A percentile compares a stretch with the other conserved stretches of the same genome.
phyloP scores from a whole-genome alignment of 2,888 invertebrate genomes.

The Pharmacophagus antenor region DNA sequence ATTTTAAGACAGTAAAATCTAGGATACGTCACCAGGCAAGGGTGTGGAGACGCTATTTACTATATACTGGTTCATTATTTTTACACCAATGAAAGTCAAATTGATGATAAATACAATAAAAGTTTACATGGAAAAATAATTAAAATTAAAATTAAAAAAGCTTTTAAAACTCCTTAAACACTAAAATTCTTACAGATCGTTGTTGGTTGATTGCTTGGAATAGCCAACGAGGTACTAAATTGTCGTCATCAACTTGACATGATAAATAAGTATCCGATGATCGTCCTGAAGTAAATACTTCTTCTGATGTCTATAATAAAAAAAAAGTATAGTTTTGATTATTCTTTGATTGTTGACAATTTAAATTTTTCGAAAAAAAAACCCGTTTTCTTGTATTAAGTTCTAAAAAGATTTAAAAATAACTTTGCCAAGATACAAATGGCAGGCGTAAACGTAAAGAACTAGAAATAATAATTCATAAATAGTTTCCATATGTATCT shows the following conservation, averaged over 20 bases:
- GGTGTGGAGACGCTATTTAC: too few relatives aligned
- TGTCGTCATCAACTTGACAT: slow-evolving; percentile 59
- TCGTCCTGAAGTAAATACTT: slow-evolving; percentile 61
- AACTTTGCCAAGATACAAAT: too few relatives aligned
- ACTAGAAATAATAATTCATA: too few relatives aligned
- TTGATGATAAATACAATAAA: not conserved
- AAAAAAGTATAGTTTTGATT: slow-evolving; percentile 3
- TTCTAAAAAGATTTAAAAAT: too few relatives aligned
- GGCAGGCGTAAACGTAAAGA: too few relatives aligned
- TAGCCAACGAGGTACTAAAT: slow-evolving; percentile 66
- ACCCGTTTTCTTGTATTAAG: not conserved
- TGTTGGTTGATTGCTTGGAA: slow-evolving; percentile 64
- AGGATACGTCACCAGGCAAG: too few relatives aligned
- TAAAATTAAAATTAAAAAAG: not conserved
- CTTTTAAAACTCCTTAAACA: not conserved
- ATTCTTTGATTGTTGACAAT: slow-evolving; percentile 6
- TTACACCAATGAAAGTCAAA: not conserved
- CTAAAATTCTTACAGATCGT: slow-evolving; percentile 47
- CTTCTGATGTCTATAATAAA: slow-evolving; percentile 61
- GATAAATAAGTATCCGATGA: slow-evolving; percentile 64
- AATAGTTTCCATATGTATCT: too few relatives aligned
- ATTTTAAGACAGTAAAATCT: too few relatives aligned
- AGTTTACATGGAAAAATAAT: too few relatives aligned
- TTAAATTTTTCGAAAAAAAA: not conserved
- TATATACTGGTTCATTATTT: not conserved